Evolutionary conservation across 2,888 invertebrate species (phyloP).

Genomic region (Psylliodes chrysocephalus): DNA sequence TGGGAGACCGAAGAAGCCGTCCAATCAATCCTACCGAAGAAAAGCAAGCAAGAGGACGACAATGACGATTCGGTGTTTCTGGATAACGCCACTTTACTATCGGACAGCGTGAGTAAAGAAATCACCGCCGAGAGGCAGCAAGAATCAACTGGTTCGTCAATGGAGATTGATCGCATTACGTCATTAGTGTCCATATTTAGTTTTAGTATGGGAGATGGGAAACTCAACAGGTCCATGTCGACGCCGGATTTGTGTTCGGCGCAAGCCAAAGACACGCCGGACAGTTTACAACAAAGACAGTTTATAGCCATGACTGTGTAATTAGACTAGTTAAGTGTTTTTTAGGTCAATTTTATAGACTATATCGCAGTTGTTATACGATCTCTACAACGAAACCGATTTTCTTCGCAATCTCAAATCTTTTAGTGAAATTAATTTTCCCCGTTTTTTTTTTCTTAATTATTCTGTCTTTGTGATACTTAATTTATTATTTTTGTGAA

Average conservation of each 20-base stretch:
- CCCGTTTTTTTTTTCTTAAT: too few species aligned
- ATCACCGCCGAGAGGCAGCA: constrained; percentile 41
- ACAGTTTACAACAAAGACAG: constrained; percentile 63
- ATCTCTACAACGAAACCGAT: constrained; percentile 31
- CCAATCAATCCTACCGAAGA: constrained; percentile 67
- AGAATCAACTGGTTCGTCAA: constrained; percentile 56
- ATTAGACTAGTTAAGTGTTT: constrained; percentile 40
- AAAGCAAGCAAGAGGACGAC: constrained; percentile 58
- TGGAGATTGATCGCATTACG: constrained; percentile 71
- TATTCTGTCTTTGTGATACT: constrained; percentile 48
- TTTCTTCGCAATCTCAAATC: constrained; percentile 48
- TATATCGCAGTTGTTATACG: constrained; percentile 33
- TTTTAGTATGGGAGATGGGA: constrained; percentile 63
- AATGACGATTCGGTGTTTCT: constrained; percentile 64
- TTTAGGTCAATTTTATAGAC: constrained; percentile 30
- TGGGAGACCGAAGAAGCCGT: constrained; percentile 69
- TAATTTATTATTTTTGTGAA: constrained; percentile 43
- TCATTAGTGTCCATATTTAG: constrained; percentile 70
- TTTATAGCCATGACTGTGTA: constrained; percentile 69
- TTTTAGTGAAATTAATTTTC: constrained; percentile 36
- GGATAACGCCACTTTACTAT: constrained; percentile 62
- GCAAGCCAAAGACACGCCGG: constrained; percentile 66
- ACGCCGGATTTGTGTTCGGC: constrained; percentile 68
- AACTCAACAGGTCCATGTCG: constrained; percentile 65
- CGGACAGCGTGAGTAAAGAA: constrained; percentile 59